These are phyloP conservation scores for Austrofundulus limnaeus DNA, from an alignment of 2,113 vertebrate genomes.

Conservation along the genomic window DNA sequence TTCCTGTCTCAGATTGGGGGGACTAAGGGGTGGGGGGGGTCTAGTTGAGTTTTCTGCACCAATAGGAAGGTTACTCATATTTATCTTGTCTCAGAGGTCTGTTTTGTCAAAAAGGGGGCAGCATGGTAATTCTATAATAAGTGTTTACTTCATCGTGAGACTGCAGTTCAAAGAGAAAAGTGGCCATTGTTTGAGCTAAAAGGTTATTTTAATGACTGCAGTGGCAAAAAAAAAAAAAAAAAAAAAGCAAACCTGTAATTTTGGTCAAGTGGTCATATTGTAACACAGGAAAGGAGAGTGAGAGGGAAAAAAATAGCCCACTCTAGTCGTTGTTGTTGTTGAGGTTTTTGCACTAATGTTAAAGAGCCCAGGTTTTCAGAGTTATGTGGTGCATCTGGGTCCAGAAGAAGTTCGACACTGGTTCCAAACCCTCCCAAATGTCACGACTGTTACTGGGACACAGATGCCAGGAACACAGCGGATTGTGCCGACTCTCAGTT, in stretches of 20 bases:
- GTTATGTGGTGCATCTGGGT: no score
- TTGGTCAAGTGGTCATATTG: slow-evolving; percentile 52
- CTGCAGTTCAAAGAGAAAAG: slow-evolving; percentile 50
- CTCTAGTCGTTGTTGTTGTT: slow-evolving; percentile 15
- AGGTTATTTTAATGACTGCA: slow-evolving; percentile 50
- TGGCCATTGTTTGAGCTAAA: slow-evolving; percentile 56
- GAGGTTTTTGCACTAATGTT: slow-evolving; percentile 6
- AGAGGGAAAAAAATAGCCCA: slow-evolving; percentile 20
- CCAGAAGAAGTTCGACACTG: no score
- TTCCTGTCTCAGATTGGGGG: slow-evolving; percentile 9
- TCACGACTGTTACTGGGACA: no score
- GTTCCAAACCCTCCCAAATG: no score
- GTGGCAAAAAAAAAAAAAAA: slow-evolving; percentile 16
- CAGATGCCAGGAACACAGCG: no score
- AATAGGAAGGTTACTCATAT: slow-evolving; percentile 14
- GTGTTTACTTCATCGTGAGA: slow-evolving; percentile 47
- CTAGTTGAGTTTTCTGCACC: not conserved
- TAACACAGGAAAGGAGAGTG: slow-evolving; percentile 25
- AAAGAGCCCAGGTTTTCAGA: not conserved
- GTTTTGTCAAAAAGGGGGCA: slow-evolving; percentile 39
- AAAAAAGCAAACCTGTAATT: slow-evolving; percentile 54
- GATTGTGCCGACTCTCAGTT: no score
- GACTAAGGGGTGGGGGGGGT: not conserved
- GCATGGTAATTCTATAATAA: slow-evolving; percentile 31
- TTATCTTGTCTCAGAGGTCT: slow-evolving; percentile 12